A percentile compares a stretch with the other conserved stretches of the same genome.
Evolutionary conservation across 1,140 invertebrate species (phyloP).

Genomic region (Drosophila varians): DNA sequence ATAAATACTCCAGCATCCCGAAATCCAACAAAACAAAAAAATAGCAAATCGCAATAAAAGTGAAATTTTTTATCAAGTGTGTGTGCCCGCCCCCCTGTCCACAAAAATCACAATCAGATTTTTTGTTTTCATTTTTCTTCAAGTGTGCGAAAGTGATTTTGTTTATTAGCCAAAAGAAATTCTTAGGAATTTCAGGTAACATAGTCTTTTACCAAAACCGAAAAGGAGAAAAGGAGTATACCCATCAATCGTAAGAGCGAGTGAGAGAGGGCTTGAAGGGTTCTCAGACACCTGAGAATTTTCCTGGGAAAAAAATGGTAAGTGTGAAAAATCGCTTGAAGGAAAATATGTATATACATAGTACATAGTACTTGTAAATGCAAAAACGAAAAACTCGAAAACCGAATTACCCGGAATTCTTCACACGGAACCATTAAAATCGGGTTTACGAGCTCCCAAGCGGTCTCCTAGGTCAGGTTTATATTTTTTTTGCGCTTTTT

Average conservation of each 20-base stretch:
- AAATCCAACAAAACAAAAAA: constrained; percentile 1
- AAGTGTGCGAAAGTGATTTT: constrained; percentile 35
- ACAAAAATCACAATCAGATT: constrained; percentile 23
- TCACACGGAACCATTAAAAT: constrained; percentile 13
- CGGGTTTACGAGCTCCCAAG: constrained; percentile 27
- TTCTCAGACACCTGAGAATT: constrained; percentile 35
- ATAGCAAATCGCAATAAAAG: constrained; percentile 23
- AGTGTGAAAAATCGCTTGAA: constrained; percentile 21
- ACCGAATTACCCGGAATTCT: constrained; percentile 21
- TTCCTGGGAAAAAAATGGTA: constrained; percentile 58
- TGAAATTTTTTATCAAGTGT: constrained; percentile 17
- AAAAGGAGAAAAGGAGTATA: not conserved
- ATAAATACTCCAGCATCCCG: constrained; percentile 13
- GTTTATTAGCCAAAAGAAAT: too few relatives aligned
- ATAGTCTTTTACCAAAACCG: constrained; percentile 6
- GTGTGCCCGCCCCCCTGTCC: not conserved
- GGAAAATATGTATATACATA: constrained; percentile 16
- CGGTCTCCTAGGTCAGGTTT: constrained; percentile 30
- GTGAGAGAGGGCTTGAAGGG: not conserved
- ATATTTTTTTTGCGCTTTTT: not conserved
- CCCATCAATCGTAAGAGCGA: too few relatives aligned
- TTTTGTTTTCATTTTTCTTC: constrained; percentile 44
- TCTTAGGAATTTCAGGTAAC: constrained; percentile 25
- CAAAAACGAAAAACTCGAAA: not conserved
- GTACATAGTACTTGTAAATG: too few relatives aligned